phyloP scores from a whole-genome alignment of 2,888 invertebrate species.

The Hoplodrina blanda region DNA sequence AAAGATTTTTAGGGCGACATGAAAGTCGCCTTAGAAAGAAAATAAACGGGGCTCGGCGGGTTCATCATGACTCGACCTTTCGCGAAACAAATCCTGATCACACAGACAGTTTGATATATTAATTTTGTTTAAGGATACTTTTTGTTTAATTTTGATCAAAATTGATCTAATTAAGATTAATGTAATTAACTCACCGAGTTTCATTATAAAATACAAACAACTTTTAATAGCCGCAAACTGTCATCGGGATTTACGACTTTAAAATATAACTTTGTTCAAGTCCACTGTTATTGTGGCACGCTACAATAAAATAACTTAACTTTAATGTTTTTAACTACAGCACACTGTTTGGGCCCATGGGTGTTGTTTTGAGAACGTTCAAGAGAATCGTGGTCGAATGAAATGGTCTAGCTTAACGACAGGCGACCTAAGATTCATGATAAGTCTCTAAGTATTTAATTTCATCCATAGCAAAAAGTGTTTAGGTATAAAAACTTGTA shows the following conservation, averaged over 20 bases:
- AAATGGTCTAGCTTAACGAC: neutral
- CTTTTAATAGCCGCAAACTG: slow-evolving; percentile 45
- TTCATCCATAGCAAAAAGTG: neutral
- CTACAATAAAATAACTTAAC: slow-evolving; percentile 30
- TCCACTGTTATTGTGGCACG: slow-evolving; percentile 26
- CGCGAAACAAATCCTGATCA: slow-evolving; percentile 50
- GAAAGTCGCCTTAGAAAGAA: slow-evolving; percentile 42
- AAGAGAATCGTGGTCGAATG: neutral
- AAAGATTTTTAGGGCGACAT: slow-evolving; percentile 38
- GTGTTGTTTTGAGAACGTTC: slow-evolving; percentile 7
- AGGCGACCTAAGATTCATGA: neutral
- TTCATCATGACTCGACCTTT: slow-evolving; percentile 50
- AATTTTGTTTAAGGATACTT: slow-evolving; percentile 54
- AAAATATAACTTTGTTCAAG: slow-evolving; percentile 30
- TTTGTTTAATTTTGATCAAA: slow-evolving; percentile 47
- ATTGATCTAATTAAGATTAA: slow-evolving; percentile 60
- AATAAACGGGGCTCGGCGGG: slow-evolving; percentile 31
- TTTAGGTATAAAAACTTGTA: neutral
- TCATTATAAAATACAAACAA: slow-evolving; percentile 58
- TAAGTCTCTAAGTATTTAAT: neutral
- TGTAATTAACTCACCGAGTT: slow-evolving; percentile 55
- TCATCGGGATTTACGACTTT: slow-evolving; percentile 42
- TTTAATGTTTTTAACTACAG: slow-evolving; percentile 27
- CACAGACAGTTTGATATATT: slow-evolving; percentile 52
- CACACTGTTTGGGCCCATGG: slow-evolving; percentile 9